Percentiles rank a stretch among this genome's conserved stretches.
Conservation (phyloP, 2,113 vertebrate genomes). For the Lepus americanus region DNA sequence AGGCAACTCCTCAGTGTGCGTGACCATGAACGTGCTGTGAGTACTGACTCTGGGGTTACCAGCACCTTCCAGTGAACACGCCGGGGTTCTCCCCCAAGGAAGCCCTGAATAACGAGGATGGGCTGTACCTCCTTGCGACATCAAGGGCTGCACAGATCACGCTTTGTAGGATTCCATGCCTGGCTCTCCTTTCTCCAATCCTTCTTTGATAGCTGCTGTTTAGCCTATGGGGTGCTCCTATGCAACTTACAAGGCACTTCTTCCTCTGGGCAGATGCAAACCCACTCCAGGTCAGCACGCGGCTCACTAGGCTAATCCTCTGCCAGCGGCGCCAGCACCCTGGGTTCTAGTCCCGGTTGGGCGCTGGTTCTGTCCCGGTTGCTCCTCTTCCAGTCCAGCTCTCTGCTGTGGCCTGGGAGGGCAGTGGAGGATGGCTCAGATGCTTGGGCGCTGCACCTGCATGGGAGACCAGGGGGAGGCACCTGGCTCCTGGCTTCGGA, state of each 20-base stretch:
- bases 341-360: too few relatives aligned
- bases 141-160: background rate
- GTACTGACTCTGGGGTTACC: background rate
- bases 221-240: background rate
- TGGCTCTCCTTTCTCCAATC: background rate
- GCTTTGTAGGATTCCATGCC: background rate
- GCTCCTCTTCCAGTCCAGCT: too few relatives aligned
- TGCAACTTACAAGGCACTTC: background rate
- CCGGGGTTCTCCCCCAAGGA: background rate
- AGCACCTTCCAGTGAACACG: background rate
- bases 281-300: background rate
- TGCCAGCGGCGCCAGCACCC: too few relatives aligned
- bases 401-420: too few relatives aligned
- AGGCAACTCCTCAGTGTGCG: background rate
- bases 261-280: background rate
- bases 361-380: too few relatives aligned
- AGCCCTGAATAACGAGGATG: background rate
- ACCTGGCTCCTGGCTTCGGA: too few relatives aligned
- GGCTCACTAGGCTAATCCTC: too few relatives aligned
- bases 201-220: background rate
- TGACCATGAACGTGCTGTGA: background rate
- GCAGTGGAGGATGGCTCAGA: too few relatives aligned
- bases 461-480: too few relatives aligned
- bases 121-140: too few relatives aligned
- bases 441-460: too few relatives aligned